Percentiles rank a stretch among this genome's conserved stretches.
These are phyloP conservation scores for Chionodraco myersi DNA, from an alignment of 2,113 vertebrate genomes.

Conservation along the genomic window DNA sequence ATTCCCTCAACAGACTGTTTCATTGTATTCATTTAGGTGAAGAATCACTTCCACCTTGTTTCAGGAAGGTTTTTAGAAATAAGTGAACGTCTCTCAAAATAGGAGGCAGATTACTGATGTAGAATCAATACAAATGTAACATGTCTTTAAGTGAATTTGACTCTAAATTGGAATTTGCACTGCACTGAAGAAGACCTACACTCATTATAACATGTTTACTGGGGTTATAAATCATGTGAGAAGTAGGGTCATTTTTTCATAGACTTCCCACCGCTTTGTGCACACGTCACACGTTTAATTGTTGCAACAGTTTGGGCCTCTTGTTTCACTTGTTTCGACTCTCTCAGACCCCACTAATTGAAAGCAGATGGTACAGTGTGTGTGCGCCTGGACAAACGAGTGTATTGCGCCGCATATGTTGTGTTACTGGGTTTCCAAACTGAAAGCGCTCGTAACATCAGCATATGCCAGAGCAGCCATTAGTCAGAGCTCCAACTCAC, in stretches of 20 bases:
- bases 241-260: too few relatives aligned
- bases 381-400: neutral
- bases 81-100: neutral
- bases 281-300: neutral
- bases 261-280: neutral
- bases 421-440: conserved; percentile 15
- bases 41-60: neutral
- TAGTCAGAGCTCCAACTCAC: conserved; percentile 19
- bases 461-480: conserved; percentile 38
- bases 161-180: too few relatives aligned
- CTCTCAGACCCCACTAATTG: neutral
- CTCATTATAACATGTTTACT: too few relatives aligned
- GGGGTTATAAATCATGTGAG: too few relatives aligned
- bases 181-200: too few relatives aligned
- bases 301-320: conserved; percentile 2
- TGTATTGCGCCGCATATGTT: conserved; percentile 27
- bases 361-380: conserved; percentile 30
- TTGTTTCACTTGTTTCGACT: conserved; percentile 7
- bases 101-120: too few relatives aligned
- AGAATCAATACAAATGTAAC: too few relatives aligned
- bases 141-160: too few relatives aligned
- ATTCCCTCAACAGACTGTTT: too few relatives aligned
- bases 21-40: too few relatives aligned
- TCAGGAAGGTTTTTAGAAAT: neutral
- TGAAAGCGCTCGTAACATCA: conserved; percentile 33